Evolutionary conservation across 2,888 invertebrate genomes (phyloP).

Genomic region (Iphiclides podalirius): DNA sequence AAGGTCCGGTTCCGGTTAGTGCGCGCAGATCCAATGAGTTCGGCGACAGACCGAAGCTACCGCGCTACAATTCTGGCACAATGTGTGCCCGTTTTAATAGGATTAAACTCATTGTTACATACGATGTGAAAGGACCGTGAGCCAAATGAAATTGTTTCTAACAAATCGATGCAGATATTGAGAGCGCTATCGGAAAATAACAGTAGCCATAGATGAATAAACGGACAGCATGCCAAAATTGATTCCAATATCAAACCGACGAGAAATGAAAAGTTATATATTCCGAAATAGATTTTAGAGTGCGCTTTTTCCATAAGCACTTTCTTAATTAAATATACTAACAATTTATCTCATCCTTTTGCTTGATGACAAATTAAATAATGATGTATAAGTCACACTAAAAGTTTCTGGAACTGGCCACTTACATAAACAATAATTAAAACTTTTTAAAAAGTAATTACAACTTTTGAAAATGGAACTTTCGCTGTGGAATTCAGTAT

Average conservation of each 20-base stretch:
- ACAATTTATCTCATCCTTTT: too few species aligned
- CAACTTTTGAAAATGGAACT: too few species aligned
- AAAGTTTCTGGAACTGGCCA: too few species aligned
- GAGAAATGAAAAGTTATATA: neutral
- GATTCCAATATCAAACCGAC: neutral
- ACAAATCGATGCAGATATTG: conserved; percentile 48
- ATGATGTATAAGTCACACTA: too few species aligned
- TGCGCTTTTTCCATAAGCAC: too few species aligned
- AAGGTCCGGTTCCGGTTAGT: conserved; percentile 75
- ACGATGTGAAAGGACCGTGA: conserved; percentile 64
- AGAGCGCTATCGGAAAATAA: conserved; percentile 21
- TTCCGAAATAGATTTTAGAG: too few species aligned
- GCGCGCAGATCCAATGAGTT: conserved; percentile 57
- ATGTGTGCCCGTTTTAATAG: conserved; percentile 76
- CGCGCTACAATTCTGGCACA: conserved; percentile 72
- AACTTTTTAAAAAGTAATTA: too few species aligned
- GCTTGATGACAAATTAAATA: too few species aligned
- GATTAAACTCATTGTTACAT: conserved; percentile 77
- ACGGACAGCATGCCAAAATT: neutral
- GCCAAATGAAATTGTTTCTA: conserved; percentile 66
- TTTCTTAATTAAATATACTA: too few species aligned
- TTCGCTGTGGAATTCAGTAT: too few species aligned
- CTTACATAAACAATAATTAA: too few species aligned
- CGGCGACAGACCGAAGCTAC: conserved; percentile 76
- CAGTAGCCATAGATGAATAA: conserved; percentile 10